Conservation (phyloP, 2,888 invertebrate genomes). For the Gastrophysa polygoni region DNA sequence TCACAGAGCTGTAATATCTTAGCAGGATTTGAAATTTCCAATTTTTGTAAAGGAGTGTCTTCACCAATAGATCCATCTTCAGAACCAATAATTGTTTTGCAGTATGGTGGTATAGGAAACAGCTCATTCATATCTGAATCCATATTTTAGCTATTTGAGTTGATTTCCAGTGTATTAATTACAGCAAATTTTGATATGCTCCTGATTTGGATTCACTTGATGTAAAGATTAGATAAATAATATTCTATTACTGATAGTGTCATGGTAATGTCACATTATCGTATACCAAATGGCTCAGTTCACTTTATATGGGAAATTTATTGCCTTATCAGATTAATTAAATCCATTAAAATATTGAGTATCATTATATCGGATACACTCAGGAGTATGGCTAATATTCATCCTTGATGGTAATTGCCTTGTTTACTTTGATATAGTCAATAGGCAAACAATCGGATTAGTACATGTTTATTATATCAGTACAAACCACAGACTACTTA, state of each 20-base stretch:
- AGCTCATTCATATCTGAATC: conserved; percentile 37
- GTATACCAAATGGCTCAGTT: conserved; percentile 44
- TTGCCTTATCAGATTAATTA: conserved; percentile 45
- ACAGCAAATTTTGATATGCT: conserved; percentile 25
- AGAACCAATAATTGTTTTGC: conserved; percentile 33
- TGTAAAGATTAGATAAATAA: conserved; percentile 42
- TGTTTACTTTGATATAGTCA: background rate
- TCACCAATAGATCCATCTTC: conserved; percentile 27
- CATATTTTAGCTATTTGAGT: conserved; percentile 14
- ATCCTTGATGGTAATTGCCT: conserved; percentile 1
- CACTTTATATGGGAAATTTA: conserved; percentile 41
- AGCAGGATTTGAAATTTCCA: conserved; percentile 64
- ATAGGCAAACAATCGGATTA: too few relatives aligned
- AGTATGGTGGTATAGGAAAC: conserved; percentile 45
- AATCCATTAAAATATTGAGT: conserved; percentile 35
- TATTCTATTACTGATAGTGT: conserved; percentile 41
- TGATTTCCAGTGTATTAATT: conserved; percentile 16
- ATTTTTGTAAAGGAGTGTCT: conserved; percentile 42
- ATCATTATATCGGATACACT: conserved; percentile 8
- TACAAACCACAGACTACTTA: too few relatives aligned
- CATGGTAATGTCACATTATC: conserved; percentile 46
- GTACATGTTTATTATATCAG: too few relatives aligned
- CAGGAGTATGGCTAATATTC: background rate
- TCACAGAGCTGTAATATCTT: conserved; percentile 64
- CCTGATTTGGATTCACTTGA: conserved; percentile 24